Evolutionary conservation across 2,888 invertebrate species (phyloP), one percentile per base, ranked within the genome.

Genomic region (Notodonta ziczac): DNA sequence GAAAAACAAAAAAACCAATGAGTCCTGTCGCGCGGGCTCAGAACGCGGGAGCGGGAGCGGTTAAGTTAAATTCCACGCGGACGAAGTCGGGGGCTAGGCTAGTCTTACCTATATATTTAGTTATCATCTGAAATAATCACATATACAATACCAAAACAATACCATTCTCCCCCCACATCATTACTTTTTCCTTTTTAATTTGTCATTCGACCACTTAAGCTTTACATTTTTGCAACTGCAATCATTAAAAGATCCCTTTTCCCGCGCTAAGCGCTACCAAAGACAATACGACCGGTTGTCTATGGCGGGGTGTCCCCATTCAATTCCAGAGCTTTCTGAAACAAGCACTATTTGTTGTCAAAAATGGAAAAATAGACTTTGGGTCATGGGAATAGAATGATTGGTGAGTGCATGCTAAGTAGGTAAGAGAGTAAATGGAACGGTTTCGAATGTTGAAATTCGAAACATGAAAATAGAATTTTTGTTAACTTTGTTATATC

Each of bases 161-260:
- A 48, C 4, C n/a, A n/a, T 10, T n/a, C 65, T 56, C 60, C 60
- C 57, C 50, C 59, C 61, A 61, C 58, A 63, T 61, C 59, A 63
- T 64, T 61, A 58, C 55, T 63, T 67, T 68, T 64, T 64, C 69
- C 74, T 76, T 84, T 85, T 84, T 86, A 86, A 87, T 86, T 82
- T 84, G 76, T 81, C 86, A 83, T 85, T 84, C 85, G 77, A 84
- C 85, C 81, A 86, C 85, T 86, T 84, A 85, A 75, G 83, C 74
- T 65, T 42, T 65, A 65, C 76, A 76, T 78, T 78, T 24, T 65
- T 74, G 72, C 66, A 59, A 70, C 80, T 78, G 82, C 75, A 80
- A 82, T 83, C 79, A 85, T 86, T 82, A 78, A 82, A 80, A 82
- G 77, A 80, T 73, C 78, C 77, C 61, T 59, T 72, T 73, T 66